A percentile compares a stretch with the other conserved stretches of the same genome.
Conservation (phyloP, 2,888 invertebrate genomes). For the Clistopyga incitator region DNA sequence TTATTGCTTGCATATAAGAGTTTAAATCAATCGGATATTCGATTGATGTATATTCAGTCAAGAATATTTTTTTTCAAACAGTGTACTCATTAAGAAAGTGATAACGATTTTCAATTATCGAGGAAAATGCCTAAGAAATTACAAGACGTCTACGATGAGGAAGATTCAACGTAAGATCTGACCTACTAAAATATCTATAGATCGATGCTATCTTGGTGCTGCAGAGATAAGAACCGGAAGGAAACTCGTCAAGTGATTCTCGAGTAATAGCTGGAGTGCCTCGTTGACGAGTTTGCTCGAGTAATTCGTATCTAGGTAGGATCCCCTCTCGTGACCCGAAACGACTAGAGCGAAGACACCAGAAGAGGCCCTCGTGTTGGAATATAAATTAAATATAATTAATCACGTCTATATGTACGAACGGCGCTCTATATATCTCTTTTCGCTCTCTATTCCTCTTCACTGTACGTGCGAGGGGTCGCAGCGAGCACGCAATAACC, state of each 20-base stretch:
- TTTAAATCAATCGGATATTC: too few relatives aligned
- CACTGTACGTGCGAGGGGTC: conserved; percentile 14
- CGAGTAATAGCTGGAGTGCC: conserved; percentile 51
- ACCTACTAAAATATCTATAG: background rate
- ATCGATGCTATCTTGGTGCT: background rate
- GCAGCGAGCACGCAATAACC: conserved; percentile 57
- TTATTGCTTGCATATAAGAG: too few relatives aligned
- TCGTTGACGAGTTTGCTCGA: conserved; percentile 48
- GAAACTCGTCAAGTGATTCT: conserved; percentile 33
- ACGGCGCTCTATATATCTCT: conserved; percentile 35
- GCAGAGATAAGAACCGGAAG: conserved; percentile 10
- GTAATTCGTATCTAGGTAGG: conserved; percentile 46
- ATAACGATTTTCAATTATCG: too few relatives aligned
- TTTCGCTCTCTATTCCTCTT: conserved; percentile 39
- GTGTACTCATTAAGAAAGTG: too few relatives aligned
- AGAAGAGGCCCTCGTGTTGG: conserved; percentile 37
- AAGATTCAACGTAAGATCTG: background rate
- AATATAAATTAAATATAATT: conserved; percentile 72
- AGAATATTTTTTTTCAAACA: too few relatives aligned
- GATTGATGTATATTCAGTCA: too few relatives aligned
- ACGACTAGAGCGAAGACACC: conserved; percentile 38
- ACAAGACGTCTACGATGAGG: background rate
- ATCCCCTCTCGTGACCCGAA: conserved; percentile 29
- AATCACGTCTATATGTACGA: conserved; percentile 58
- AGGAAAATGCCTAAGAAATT: too few relatives aligned